Base-by-base conservation (phyloP, 2,113 vertebrate species). In the Aphyosemion australe region DNA sequence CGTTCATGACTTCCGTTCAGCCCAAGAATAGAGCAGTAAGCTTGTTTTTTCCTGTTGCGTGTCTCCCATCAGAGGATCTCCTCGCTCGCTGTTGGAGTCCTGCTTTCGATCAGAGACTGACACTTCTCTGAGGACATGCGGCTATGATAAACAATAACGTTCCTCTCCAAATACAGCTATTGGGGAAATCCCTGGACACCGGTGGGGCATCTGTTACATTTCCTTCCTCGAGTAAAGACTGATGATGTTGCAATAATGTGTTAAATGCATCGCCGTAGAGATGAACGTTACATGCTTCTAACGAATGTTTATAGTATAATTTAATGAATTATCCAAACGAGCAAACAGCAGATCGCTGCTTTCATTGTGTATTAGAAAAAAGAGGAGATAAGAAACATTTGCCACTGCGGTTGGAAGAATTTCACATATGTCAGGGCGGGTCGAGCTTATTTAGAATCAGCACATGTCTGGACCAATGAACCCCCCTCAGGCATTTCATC, bases 131-230 rank as follows among this genome's bases (percentile, higher is more conserved):
- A 52, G 46, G 49, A 57, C 34, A n/a, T 56, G 55, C 19, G 26
- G 53, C 34, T 41, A 19, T 37, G 18, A 80, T 88, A 84, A 88
- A 87, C 84, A 86, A 61, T 58, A 51, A 46, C 18, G 60, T 74
- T 83, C 74, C 72, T 88, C 45, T 72, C 76, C 83, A 81, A 87
- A 86, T 78, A 84, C 74, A 86, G 80, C 15, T 21, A 64, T 3
- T 18, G 31, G 60, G 61, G 21, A 65, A 69, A 41, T 37, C 48
- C 37, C 26, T 16, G 14, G 7, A 54, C 26, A 53, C n/a, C 20
- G 32, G 61, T 12, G n/a, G 8, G 9, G 16, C 48, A 45, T 41
- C 8, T 18, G 19, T 9, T 10, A 19, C 2, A 56, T 39, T 56
- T 60, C 32, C 31, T 18, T 32, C 48, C 14, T 42, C n/a, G 61